phyloP scores from a whole-genome alignment of 53 echinoderm and acorn worm species.

The Crossaster papposus region DNA sequence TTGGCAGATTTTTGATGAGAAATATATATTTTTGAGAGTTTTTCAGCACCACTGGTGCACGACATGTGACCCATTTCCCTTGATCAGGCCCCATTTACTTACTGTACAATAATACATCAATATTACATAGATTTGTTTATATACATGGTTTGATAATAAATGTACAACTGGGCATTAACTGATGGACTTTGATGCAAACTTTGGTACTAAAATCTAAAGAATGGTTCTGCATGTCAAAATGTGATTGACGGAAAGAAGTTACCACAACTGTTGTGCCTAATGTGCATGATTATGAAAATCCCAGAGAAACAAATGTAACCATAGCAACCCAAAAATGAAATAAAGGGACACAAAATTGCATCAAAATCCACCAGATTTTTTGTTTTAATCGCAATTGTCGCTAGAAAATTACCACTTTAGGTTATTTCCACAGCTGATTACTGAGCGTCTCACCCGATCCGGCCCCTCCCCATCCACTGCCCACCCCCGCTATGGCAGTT shows the following conservation, averaged over 20 bases:
- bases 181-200: slow-evolving; percentile 19
- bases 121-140: slow-evolving; percentile 27
- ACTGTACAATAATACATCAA: slow-evolving; percentile 35
- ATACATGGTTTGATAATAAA: slow-evolving; percentile 36
- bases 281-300: not conserved
- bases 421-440: slow-evolving; percentile 70
- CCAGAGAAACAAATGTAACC: not conserved
- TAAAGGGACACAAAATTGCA: not conserved
- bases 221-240: not conserved
- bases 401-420: not conserved
- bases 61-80: no score
- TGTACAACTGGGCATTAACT: slow-evolving; percentile 15
- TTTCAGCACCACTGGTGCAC: no score
- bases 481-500: slow-evolving; percentile 36
- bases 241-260: not conserved
- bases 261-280: not conserved
- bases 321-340: not conserved
- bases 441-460: slow-evolving; percentile 68
- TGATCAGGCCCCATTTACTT: no score
- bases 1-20: no score
- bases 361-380: slow-evolving; percentile 30
- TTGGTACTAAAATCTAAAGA: not conserved
- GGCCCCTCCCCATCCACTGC: slow-evolving; percentile 49
- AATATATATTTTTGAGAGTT: no score
- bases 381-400: not conserved